Conservation (phyloP, 2,797 vertebrate species). For the Lagocephalus sceleratus region DNA sequence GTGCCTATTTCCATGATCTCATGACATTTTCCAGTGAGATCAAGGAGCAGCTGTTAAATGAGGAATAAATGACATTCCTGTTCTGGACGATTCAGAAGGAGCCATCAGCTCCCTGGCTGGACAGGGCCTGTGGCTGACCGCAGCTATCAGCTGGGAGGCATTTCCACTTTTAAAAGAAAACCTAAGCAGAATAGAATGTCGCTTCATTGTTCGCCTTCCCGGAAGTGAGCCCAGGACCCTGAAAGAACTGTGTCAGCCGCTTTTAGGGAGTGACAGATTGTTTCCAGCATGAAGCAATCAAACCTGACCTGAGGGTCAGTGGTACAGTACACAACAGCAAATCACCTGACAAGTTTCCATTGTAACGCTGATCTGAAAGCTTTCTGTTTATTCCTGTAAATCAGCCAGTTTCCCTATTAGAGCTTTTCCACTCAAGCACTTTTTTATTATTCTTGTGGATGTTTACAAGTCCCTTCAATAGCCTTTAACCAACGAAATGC, state of each 20-base stretch:
- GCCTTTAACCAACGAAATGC: constrained; percentile 12
- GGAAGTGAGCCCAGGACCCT: constrained; percentile 52
- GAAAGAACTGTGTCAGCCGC: constrained; percentile 25
- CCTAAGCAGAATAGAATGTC: constrained; percentile 58
- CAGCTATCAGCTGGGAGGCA: constrained; percentile 46
- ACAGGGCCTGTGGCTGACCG: constrained; percentile 24
- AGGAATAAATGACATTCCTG: constrained; percentile 38
- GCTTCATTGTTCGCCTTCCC: constrained; percentile 65
- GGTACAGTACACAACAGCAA: constrained; percentile 31
- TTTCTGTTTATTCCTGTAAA: constrained; percentile 48
- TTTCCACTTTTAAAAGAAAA: constrained; percentile 63
- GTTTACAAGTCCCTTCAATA: constrained; percentile 42
- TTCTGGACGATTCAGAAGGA: constrained; percentile 32
- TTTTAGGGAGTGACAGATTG: constrained; percentile 32
- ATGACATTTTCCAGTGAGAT: constrained; percentile 58
- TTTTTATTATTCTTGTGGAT: constrained; percentile 47
- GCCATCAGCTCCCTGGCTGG: constrained; percentile 13
- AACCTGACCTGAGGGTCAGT: constrained; percentile 33
- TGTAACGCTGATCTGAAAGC: constrained; percentile 45
- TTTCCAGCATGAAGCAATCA: constrained; percentile 43
- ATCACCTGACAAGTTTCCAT: constrained; percentile 55
- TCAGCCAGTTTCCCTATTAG: constrained; percentile 36
- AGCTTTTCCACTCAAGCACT: constrained; percentile 48
- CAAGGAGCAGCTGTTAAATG: constrained; percentile 39
- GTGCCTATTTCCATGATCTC: constrained; percentile 58